Conservation (phyloP, 1,140 invertebrate genomes). For the Muscidifurax raptorellus region DNA sequence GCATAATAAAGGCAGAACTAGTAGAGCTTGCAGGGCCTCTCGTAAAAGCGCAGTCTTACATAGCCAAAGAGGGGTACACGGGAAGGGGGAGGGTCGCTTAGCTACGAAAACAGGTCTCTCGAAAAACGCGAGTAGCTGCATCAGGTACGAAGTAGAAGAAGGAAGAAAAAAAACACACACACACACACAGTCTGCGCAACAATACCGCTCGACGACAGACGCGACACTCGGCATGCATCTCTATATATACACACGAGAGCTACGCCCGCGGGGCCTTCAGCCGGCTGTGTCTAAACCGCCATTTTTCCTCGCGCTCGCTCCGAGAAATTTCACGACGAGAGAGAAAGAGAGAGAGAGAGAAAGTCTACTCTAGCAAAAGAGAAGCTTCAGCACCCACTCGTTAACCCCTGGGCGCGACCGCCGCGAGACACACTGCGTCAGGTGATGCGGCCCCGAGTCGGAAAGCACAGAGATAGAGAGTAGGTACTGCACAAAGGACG, state of each 20-base stretch:
- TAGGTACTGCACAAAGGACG: not conserved
- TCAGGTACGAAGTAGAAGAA: not conserved
- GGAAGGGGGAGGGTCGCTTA: not conserved
- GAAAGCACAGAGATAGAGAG: not conserved
- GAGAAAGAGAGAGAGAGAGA: not conserved
- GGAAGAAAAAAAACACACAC: not conserved
- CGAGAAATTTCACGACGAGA: not conserved
- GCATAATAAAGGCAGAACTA: not conserved
- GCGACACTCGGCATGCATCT: not conserved
- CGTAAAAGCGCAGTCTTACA: slow-evolving; percentile 14
- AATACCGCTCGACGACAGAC: not conserved
- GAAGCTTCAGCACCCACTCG: not conserved
- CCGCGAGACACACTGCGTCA: not conserved
- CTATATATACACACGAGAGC: too few species aligned
- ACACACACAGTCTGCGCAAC: not conserved
- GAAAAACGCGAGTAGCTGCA: not conserved
- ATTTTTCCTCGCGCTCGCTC: not conserved
- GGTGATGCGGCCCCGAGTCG: not conserved
- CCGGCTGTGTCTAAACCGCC: not conserved
- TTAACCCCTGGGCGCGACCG: not conserved
- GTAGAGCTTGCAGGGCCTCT: not conserved
- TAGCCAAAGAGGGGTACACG: not conserved
- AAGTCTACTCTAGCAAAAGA: not conserved
- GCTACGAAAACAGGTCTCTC: not conserved
- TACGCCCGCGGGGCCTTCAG: not conserved